Base-by-base conservation (phyloP, 2,888 invertebrate species). In the Cosmopolites sordidus region DNA sequence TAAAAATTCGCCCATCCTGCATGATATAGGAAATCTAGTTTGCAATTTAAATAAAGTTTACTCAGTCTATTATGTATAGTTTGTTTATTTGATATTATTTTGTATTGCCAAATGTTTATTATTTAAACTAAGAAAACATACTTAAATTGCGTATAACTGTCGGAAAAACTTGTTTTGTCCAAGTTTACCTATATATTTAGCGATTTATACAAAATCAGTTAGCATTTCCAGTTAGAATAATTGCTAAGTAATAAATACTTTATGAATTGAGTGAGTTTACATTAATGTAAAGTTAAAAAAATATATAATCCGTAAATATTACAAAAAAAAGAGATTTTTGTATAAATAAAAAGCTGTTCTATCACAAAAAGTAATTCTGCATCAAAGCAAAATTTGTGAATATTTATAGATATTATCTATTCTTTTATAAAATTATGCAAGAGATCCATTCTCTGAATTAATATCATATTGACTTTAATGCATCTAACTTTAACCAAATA, bases 31-130 rank as follows among this genome's bases (percentile, higher is more conserved):
- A 48, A 15, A 54, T 33, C 33, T 41, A 40, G 17, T 17, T 30
- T 44, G 29, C 44, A 48, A 29, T 40, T 42, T 37, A 43, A 14
- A 45, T 43, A 49, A 40, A 48, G 27, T 44, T 54, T 45, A 38
- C 44, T 54, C 49, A 54, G 54, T 54, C 49, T 49, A 30, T 42
- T 43, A 41, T 45, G 41, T 40, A 53, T 27, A 49, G 37, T 33
- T 22, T 37, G 41, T 47, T 43, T 38, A 46, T 42, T 46, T 42
- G 46, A 46, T 46, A 51, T 47, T 42, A 33, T 41, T 42, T 42
- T 12, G 11, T 51, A 51, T 47, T 51, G 51, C 51, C 45, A 51
- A 51, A 14, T n/a, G 33, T 16, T 50, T 39, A 9, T 33, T 33
- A 11, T 33, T 33, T 33, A 33, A 33, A 33, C 30, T 16, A 37